phyloP scores from a whole-genome alignment of 2,888 invertebrate species.

The Tachina grossa region DNA sequence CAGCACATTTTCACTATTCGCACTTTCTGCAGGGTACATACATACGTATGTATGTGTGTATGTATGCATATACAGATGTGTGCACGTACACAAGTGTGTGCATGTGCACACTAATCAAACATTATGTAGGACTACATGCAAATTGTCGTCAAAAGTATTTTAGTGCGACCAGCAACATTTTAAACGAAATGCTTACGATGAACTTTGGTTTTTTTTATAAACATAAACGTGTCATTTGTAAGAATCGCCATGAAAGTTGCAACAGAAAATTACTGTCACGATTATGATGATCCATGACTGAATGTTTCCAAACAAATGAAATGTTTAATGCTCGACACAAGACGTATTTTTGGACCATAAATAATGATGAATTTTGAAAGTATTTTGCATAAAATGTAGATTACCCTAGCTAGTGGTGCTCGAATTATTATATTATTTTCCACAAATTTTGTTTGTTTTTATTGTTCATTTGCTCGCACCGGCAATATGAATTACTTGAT shows the following conservation, averaged over 20 bases:
- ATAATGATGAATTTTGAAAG: constrained; percentile 57
- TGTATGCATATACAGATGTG: too few species aligned
- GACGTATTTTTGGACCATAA: constrained; percentile 33
- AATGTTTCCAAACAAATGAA: background rate
- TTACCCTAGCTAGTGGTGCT: constrained; percentile 37
- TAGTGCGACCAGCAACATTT: background rate
- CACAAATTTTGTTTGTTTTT: constrained; percentile 5
- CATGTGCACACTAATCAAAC: background rate
- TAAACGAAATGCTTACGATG: background rate
- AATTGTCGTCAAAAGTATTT: background rate
- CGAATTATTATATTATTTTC: constrained; percentile 18
- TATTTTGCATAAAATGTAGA: constrained; percentile 43
- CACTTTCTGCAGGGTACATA: too few species aligned
- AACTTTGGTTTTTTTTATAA: background rate
- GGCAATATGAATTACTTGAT: constrained; percentile 45
- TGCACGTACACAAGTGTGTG: background rate
- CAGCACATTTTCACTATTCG: too few species aligned
- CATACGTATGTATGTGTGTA: too few species aligned
- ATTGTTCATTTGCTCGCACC: constrained; percentile 15
- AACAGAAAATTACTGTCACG: constrained; percentile 25
- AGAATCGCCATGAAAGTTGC: constrained; percentile 6
- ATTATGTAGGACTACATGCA: background rate
- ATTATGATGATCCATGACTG: constrained; percentile 46
- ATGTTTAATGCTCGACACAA: background rate
- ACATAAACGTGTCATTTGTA: background rate